Conservation (phyloP, 2,797 vertebrate genomes). For the Takifugu ocellatus region DNA sequence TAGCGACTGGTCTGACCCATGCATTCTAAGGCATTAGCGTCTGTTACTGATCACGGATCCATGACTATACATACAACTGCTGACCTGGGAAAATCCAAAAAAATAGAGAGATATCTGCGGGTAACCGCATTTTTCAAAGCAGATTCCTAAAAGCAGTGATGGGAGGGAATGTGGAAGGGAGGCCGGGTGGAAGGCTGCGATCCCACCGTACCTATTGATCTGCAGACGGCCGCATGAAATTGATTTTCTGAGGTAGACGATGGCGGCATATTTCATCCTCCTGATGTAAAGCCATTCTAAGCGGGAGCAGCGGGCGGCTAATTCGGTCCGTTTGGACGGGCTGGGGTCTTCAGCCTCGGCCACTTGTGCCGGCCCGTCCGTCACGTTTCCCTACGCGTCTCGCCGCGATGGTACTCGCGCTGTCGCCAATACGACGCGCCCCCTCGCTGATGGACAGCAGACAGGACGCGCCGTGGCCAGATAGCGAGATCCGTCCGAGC, state of each 20-base stretch:
- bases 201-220: slow-evolving; percentile 81
- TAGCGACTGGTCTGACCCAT: slow-evolving; percentile 70
- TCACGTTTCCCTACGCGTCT: slow-evolving; percentile 61
- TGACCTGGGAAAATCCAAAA: slow-evolving; percentile 47
- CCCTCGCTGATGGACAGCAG: slow-evolving; percentile 64
- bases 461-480: slow-evolving; percentile 60
- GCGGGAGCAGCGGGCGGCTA: slow-evolving; percentile 45
- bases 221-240: slow-evolving; percentile 74
- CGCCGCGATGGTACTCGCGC: slow-evolving; percentile 57
- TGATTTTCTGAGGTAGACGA: slow-evolving; percentile 85
- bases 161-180: slow-evolving; percentile 60
- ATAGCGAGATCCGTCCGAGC: slow-evolving; percentile 66
- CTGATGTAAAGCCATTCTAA: slow-evolving; percentile 67
- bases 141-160: slow-evolving; percentile 53
- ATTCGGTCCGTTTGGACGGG: slow-evolving; percentile 67
- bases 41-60: slow-evolving; percentile 74
- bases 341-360: slow-evolving; percentile 51
- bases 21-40: slow-evolving; percentile 79
- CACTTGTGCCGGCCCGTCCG: slow-evolving; percentile 65
- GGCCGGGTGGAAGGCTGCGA: slow-evolving; percentile 67
- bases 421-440: slow-evolving; percentile 59
- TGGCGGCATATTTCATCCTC: slow-evolving; percentile 79
- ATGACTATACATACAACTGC: slow-evolving; percentile 73
- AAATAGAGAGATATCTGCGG: slow-evolving; percentile 37
- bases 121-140: slow-evolving; percentile 36